Conservation (phyloP, 2,797 vertebrate genomes). For the Neosilurus mollespiculum region DNA sequence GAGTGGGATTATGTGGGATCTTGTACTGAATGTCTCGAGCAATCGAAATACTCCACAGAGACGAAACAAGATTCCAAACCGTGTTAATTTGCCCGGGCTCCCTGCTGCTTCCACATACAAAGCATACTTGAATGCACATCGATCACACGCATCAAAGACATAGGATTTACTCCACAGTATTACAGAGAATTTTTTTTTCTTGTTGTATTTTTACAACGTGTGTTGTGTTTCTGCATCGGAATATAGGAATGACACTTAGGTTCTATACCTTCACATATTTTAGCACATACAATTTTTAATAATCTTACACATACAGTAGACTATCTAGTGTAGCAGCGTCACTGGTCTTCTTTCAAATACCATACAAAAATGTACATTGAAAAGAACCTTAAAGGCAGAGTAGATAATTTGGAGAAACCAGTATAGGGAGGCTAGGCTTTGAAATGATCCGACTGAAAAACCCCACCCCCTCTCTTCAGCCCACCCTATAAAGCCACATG, state of each 20-base stretch:
- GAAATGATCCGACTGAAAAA: too few species aligned
- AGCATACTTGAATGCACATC: slow-evolving; percentile 5
- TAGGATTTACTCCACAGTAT: neutral
- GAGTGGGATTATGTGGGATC: slow-evolving; percentile 72
- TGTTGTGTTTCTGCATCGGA: neutral
- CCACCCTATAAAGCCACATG: too few species aligned
- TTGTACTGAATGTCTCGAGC: slow-evolving; percentile 60
- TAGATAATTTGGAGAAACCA: too few species aligned
- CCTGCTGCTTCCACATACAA: slow-evolving; percentile 1
- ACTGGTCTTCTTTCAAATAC: too few species aligned
- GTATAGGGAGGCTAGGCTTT: too few species aligned
- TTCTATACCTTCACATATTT: neutral
- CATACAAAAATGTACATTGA: too few species aligned
- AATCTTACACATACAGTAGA: too few species aligned
- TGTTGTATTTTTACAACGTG: too few species aligned
- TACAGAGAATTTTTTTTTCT: neutral
- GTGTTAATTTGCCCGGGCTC: neutral
- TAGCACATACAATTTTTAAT: neutral
- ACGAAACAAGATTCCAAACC: slow-evolving; percentile 65
- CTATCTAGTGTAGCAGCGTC: too few species aligned
- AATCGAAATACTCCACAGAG: slow-evolving; percentile 59
- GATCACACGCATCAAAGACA: neutral
- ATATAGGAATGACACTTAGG: neutral
- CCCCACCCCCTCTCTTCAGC: too few species aligned
- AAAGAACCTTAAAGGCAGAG: too few species aligned